Evolutionary conservation across 1,140 invertebrate species (phyloP).

Genomic region (Drosophila aff.): DNA sequence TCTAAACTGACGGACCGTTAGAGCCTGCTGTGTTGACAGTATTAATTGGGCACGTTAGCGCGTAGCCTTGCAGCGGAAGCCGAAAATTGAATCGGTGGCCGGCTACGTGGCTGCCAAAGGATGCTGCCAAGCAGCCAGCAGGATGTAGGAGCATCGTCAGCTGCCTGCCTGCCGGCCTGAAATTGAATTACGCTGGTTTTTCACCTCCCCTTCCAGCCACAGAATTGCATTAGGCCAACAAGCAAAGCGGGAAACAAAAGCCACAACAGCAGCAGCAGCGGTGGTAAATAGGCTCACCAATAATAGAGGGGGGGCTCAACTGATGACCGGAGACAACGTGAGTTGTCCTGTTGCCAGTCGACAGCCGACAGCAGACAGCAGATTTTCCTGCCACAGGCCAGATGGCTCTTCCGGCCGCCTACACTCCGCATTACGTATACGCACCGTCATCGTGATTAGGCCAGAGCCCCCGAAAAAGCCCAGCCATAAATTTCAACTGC

Average conservation of each 20-base stretch:
- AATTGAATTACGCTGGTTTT: conserved; percentile 74
- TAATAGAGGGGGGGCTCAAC: not conserved
- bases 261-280: conserved; percentile 2
- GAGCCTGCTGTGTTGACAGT: conserved; percentile 67
- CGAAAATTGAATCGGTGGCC: conserved; percentile 63
- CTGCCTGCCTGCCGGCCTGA: not conserved
- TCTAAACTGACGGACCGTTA: conserved; percentile 10
- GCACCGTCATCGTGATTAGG: conserved; percentile 36
- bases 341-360: conserved; percentile 11
- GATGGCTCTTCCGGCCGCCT: conserved; percentile 21
- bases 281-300: not conserved
- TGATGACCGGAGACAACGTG: conserved; percentile 29
- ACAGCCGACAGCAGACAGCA: not conserved
- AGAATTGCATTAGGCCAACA: conserved; percentile 56
- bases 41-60: conserved; percentile 75
- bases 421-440: conserved; percentile 27
- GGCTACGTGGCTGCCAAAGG: conserved; percentile 36
- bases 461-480: conserved; percentile 40
- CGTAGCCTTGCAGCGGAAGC: conserved; percentile 20
- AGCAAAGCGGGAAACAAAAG: conserved; percentile 37
- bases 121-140: not conserved
- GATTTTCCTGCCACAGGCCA: conserved; percentile 10
- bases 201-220: conserved; percentile 43
- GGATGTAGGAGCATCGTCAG: conserved; percentile 3
- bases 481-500: conserved; percentile 48